Percentiles rank a stretch among this genome's conserved stretches.
Conservation (phyloP, 2,888 invertebrate species). For the Aspidiotus rigidus region DNA sequence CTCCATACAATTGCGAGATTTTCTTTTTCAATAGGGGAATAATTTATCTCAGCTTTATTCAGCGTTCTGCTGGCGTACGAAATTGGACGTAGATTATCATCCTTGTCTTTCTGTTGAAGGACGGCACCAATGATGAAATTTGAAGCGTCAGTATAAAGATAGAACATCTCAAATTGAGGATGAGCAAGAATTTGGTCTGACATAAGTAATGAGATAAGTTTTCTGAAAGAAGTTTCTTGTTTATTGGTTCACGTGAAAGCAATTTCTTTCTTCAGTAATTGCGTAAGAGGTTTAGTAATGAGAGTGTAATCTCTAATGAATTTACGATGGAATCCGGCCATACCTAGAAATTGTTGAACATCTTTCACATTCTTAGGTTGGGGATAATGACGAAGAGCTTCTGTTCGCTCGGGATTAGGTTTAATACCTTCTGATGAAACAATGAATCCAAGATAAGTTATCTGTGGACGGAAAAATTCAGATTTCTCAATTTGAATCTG, state of each 20-base stretch:
- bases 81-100: conserved; percentile 40
- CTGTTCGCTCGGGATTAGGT: conserved; percentile 32
- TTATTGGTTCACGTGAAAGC: not conserved
- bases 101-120: conserved; percentile 36
- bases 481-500: not conserved
- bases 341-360: conserved; percentile 40
- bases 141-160: conserved; percentile 38
- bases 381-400: conserved; percentile 29
- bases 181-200: conserved; percentile 22
- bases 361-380: conserved; percentile 32
- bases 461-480: not conserved
- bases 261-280: conserved; percentile 5
- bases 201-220: conserved; percentile 9
- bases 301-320: conserved; percentile 35
- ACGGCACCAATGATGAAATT: conserved; percentile 40
- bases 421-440: conserved; percentile 34
- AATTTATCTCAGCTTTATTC: conserved; percentile 39
- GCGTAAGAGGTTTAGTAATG: conserved; percentile 1
- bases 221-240: not conserved
- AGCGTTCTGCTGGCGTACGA: conserved; percentile 40
- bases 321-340: conserved; percentile 37
- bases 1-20: conserved; percentile 40
- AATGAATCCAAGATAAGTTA: conserved; percentile 34
- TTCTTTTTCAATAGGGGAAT: conserved; percentile 40
- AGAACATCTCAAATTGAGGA: conserved; percentile 34